These are phyloP conservation scores for Plutomurus gul DNA, from an alignment of 1,140 invertebrate species.

Conservation along the genomic window DNA sequence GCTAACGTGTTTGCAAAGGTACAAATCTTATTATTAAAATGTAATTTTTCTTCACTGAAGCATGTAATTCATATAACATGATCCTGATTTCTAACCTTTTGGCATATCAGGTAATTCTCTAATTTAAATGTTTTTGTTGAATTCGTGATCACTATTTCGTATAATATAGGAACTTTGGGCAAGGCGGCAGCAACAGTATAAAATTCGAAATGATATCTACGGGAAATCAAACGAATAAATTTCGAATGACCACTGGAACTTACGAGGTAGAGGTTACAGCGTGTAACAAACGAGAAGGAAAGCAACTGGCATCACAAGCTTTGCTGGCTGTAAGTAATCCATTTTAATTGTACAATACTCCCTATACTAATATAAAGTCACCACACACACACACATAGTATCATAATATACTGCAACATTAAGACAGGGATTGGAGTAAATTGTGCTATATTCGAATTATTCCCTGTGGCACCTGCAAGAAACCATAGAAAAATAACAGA, in stretches of 20 bases:
- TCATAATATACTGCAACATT: neutral
- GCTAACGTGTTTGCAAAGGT: conserved; percentile 85
- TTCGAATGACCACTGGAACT: conserved; percentile 91
- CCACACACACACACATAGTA: neutral
- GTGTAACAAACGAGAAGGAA: conserved; percentile 96
- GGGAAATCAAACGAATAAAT: conserved; percentile 91
- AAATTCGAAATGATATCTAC: conserved; percentile 84
- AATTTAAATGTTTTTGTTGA: neutral
- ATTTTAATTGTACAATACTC: neutral
- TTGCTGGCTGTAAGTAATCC: conserved; percentile 72
- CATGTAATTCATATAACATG: too few species aligned
- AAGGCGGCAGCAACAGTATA: conserved; percentile 80
- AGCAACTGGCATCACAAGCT: conserved; percentile 93
- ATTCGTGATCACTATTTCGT: neutral
- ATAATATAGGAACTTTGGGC: conserved; percentile 76
- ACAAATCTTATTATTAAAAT: conserved; percentile 6
- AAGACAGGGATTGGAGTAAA: neutral
- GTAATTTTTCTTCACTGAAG: too few species aligned
- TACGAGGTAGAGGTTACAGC: conserved; percentile 69
- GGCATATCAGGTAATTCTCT: too few species aligned
- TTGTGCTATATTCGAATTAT: too few species aligned
- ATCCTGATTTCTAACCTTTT: too few species aligned
- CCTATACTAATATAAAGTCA: too few species aligned
- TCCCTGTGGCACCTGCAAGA: too few species aligned
- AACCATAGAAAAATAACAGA: too few species aligned